Conservation (phyloP, 2,888 invertebrate species). For the Gerris lacustris region DNA sequence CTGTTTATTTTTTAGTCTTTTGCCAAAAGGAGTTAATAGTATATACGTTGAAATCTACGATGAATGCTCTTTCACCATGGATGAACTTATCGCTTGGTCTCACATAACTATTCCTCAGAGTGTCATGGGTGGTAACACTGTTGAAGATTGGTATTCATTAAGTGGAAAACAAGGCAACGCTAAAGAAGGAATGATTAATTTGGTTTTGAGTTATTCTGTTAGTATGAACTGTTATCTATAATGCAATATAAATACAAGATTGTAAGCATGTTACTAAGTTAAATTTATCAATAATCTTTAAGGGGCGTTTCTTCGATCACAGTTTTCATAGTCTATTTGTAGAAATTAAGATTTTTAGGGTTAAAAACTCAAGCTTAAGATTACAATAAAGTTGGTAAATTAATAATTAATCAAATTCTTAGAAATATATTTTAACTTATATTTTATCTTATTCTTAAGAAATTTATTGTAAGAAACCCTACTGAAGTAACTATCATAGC, state of each 20-base stretch:
- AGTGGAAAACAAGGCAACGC: conserved; percentile 92
- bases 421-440: too few species aligned
- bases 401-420: too few species aligned
- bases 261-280: background rate
- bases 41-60: conserved; percentile 91
- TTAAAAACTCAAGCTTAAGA: too few species aligned
- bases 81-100: conserved; percentile 90
- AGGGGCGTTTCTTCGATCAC: background rate
- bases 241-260: background rate
- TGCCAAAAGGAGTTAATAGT: conserved; percentile 78
- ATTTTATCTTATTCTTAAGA: too few species aligned
- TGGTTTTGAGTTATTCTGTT: conserved; percentile 71
- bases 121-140: conserved; percentile 74
- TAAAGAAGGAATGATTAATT: conserved; percentile 82
- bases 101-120: conserved; percentile 75
- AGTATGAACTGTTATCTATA: conserved; percentile 33
- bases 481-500: too few species aligned
- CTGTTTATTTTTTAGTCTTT: conserved; percentile 45
- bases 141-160: conserved; percentile 89
- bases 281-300: background rate
- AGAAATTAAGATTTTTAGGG: too few species aligned
- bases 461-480: too few species aligned
- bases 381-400: too few species aligned
- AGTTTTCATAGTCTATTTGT: too few species aligned
- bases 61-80: conserved; percentile 91